phyloP scores from a whole-genome alignment of 1,140 invertebrate genomes.

The Tetraneura akinire region DNA sequence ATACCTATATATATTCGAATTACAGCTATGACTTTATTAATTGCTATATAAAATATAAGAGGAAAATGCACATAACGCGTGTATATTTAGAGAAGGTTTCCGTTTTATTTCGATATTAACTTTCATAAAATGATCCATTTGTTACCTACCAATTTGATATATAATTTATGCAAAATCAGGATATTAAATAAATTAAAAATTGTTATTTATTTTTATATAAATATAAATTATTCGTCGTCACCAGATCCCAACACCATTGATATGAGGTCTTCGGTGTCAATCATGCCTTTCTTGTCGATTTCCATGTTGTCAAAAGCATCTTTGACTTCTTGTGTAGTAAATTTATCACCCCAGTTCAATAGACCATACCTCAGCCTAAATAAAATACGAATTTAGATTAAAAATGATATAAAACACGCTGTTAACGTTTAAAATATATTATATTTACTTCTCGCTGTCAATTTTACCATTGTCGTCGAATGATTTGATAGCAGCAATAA shows the following conservation, averaged over 20 bases:
- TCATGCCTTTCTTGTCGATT: constrained; percentile 88
- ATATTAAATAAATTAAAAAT: constrained; percentile 43
- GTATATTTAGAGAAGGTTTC: constrained; percentile 17
- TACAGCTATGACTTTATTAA: no score
- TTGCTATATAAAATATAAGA: no score
- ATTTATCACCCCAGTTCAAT: constrained; percentile 96
- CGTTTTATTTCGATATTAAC: constrained; percentile 49
- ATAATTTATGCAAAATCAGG: constrained; percentile 28
- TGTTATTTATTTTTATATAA: constrained; percentile 44
- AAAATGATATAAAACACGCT: background rate
- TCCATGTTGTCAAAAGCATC: constrained; percentile 95
- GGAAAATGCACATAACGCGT: background rate
- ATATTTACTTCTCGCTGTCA: constrained; percentile 73
- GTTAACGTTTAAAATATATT: no score
- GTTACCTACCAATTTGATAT: constrained; percentile 41
- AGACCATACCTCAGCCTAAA: constrained; percentile 86
- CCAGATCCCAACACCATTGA: constrained; percentile 55
- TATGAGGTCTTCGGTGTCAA: constrained; percentile 81
- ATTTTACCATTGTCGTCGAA: constrained; percentile 91
- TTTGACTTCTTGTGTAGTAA: constrained; percentile 87
- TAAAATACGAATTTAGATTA: background rate
- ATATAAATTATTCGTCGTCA: constrained; percentile 55
- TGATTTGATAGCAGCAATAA: constrained; percentile 92
- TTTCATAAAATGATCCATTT: constrained; percentile 29
- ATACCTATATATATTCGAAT: no score